phyloP scores from a whole-genome alignment of 2,113 vertebrate species.

The Ceyx margarethae region DNA sequence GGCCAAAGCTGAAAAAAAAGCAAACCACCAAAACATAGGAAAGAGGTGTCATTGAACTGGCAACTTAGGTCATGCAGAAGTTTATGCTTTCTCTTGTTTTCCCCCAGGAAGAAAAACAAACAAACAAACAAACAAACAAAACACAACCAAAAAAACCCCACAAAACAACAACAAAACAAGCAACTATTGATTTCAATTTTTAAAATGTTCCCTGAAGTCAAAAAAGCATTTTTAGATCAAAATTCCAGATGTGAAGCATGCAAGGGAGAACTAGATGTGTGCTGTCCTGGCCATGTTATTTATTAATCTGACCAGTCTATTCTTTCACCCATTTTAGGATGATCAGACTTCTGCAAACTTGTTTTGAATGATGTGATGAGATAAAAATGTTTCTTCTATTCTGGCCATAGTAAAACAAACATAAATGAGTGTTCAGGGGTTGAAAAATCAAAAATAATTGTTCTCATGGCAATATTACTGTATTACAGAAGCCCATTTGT shows the following conservation, averaged over 20 bases:
- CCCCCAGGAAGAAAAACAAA: too few relatives aligned
- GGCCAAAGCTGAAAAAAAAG: background rate
- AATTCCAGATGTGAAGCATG: background rate
- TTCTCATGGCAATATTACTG: conserved; percentile 1
- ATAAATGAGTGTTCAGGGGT: background rate
- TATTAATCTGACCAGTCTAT: background rate
- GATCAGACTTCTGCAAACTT: background rate
- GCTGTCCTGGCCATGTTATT: background rate
- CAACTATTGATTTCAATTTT: background rate
- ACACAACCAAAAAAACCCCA: too few relatives aligned
- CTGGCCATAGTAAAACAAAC: conserved; percentile 19
- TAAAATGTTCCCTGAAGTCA: background rate
- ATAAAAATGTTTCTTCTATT: conserved; percentile 36
- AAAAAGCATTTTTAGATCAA: background rate
- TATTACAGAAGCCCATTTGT: conserved; percentile 16
- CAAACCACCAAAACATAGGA: background rate
- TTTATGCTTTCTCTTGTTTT: background rate
- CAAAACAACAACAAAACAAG: background rate
- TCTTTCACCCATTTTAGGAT: background rate
- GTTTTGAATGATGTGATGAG: conserved; percentile 18
- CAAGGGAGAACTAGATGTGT: background rate
- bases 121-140: background rate
- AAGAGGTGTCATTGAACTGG: background rate
- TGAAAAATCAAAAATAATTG: conserved; percentile 26
- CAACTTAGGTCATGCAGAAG: background rate